Base-by-base conservation (phyloP, 2,797 vertebrate genomes). In the Prunella strophiata region DNA sequence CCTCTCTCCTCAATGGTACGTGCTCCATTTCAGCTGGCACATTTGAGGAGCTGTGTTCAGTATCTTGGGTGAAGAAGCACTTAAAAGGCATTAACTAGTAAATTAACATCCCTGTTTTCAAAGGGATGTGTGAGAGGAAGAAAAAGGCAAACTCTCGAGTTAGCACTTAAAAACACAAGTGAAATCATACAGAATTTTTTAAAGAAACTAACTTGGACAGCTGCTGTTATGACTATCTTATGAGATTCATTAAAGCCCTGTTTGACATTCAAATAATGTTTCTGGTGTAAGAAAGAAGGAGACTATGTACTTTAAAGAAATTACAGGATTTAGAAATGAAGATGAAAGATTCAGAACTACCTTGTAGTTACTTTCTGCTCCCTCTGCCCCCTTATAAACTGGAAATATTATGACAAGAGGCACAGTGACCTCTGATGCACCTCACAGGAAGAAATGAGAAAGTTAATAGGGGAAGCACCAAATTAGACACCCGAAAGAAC, bases 191-290 rank as follows among this genome's bases (percentile, higher is more conserved):
- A 93, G 96, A 96, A 96, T 96, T 96, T 96, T 97, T 97, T 65
- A 96, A 70, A 95, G 94, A 96, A 95, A 95, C 94, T 97, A 97
- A 97, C 89, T 96, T 91, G 91, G 95, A 94, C 91, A 96, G 94
- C 85, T 97, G 85, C 90, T 96, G 84, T 93, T 80, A 48, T 67
- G 85, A 92, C 89, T 93, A 95, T 95, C 89, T 95, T 93, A 92
- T 65, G 94, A 92, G 92, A 96, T 89, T 96, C 94, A 94, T 95
- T 95, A 96, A 89, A 80, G 70, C 51, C 72, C 78, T 94, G 88
- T 95, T 88, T 97, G 92, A 97, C 95, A 94, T 95, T 97, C 78
- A 96, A 94, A 55, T 91, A 96, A 92, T 72, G 58, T 85, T 93
- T 96, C 96, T 94, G 68, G 57, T 70, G 77, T 22, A 85, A 94